Percentiles rank a stretch among this genome's conserved stretches.
Conservation (phyloP, 2,113 vertebrate genomes). For the Syngnathus floridae region DNA sequence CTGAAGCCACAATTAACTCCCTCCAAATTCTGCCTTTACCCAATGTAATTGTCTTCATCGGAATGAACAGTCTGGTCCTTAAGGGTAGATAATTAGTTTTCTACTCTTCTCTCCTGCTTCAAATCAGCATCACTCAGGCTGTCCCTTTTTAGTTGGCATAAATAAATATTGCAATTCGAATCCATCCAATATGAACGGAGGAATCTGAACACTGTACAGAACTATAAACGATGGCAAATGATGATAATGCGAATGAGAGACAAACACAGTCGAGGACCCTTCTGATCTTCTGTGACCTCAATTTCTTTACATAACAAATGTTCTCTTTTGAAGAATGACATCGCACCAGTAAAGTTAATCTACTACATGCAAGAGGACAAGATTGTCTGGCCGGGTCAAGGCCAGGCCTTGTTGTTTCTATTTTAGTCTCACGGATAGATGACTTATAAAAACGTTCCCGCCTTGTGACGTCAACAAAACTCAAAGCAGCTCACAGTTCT, state of each 20-base stretch:
- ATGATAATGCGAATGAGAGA: background rate
- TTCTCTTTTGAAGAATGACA: background rate
- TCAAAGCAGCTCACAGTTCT: constrained; percentile 32
- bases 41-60: constrained; percentile 23
- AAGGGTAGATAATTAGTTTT: constrained; percentile 9
- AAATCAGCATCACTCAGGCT: constrained; percentile 29
- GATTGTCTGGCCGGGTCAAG: constrained; percentile 37
- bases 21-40: constrained; percentile 29
- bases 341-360: constrained; percentile 22
- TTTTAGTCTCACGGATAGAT: constrained; percentile 60
- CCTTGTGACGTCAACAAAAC: constrained; percentile 49
- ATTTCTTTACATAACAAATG: constrained; percentile 10
- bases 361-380: constrained; percentile 17
- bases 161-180: constrained; percentile 52
- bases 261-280: background rate
- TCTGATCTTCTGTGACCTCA: constrained; percentile 18
- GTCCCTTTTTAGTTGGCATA: constrained; percentile 29
- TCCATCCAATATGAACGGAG: constrained; percentile 16
- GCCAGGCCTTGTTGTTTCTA: constrained; percentile 48
- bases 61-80: constrained; percentile 21
- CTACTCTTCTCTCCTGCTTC: constrained; percentile 4
- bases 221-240: no score
- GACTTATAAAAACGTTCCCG: constrained; percentile 68
- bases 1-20: constrained; percentile 41
- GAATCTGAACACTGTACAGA: constrained; percentile 4